Evolutionary conservation across 2,113 vertebrate genomes (phyloP), one percentile per base, ranked within the genome.

Genomic region (Cathartes aura): DNA sequence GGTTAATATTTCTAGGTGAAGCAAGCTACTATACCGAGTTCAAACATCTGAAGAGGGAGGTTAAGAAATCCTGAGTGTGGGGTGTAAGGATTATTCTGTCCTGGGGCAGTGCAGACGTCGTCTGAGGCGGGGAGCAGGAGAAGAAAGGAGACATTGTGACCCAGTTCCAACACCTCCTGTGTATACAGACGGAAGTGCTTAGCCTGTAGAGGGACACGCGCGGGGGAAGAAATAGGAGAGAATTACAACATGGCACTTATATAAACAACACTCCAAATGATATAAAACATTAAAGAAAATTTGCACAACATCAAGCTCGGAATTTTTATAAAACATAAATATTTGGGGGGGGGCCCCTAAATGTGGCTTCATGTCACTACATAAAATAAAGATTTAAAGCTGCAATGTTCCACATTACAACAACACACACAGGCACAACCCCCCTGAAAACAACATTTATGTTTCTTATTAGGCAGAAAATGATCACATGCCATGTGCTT

Each of bases 21-120:
- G 98, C 98, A 98, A 98, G 98, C 98, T 98, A 98, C 98, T 98
- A 98, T 99, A 99, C 99, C 99, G 26, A 99, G 99, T 98, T 99
- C 99, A 97, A 99, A 99, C 99, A 99, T 99, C 98, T 99, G 99
- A 98, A 99, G 99, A 93, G 99, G 99, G 97, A 99, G 99, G 99
- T 99, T 99, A 96, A 99, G 99, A 98, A 99, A 99, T 93, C 99
- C 99, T 84, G 99, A 99, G 98, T 99, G 99, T 48, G 98, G 98
- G 96, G 98, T 99, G 99, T 99, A 99, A 97, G 99, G 99, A 98
- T 99, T 99, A 98, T 99, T 99, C 99, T 99, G 99, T 98, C 99
- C 99, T 76, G 99, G 99, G 98, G 99, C 99, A 96, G 99, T 99
- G 98, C 99, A 99, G 96, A 99, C 99, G 66, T 99, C 98, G 96